A percentile compares a stretch with the other conserved stretches of the same genome.
These are phyloP conservation scores for Stomatorhinus walkeri DNA, from an alignment of 2,797 vertebrate genomes.

Conservation along the genomic window DNA sequence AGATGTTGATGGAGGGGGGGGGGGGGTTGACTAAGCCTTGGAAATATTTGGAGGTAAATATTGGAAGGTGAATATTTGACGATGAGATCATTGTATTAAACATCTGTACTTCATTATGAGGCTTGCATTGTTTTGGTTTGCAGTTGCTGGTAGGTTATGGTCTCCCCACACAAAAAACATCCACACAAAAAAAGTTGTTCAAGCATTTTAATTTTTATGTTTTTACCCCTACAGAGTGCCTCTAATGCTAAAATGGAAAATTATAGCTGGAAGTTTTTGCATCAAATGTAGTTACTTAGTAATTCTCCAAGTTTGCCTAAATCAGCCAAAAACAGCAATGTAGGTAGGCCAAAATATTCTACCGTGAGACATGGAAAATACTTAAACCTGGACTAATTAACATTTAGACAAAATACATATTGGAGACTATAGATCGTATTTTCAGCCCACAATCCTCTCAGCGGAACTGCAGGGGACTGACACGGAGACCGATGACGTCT, in stretches of 20 bases:
- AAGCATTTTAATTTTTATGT: background rate
- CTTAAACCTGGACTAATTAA: background rate
- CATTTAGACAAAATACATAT: background rate
- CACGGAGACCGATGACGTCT: constrained; percentile 87
- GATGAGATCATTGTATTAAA: background rate
- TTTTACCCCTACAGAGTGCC: background rate
- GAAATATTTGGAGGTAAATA: background rate
- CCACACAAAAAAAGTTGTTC: background rate
- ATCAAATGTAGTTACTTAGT: background rate
- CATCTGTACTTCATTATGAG: background rate
- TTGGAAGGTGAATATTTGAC: background rate
- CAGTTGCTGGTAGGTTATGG: background rate
- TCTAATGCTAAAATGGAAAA: background rate
- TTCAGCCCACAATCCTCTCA: constrained; percentile 40
- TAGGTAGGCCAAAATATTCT: background rate
- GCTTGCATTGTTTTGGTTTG: background rate
- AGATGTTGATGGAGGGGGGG: background rate
- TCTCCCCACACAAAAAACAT: background rate
- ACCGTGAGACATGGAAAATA: background rate
- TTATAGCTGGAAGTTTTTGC: background rate
- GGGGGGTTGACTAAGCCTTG: background rate
- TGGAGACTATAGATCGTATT: background rate
- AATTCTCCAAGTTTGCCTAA: background rate
- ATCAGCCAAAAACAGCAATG: background rate
- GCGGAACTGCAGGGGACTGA: constrained; percentile 94